Base-by-base conservation (phyloP, 2,888 invertebrate genomes). In the Molorchus minor region DNA sequence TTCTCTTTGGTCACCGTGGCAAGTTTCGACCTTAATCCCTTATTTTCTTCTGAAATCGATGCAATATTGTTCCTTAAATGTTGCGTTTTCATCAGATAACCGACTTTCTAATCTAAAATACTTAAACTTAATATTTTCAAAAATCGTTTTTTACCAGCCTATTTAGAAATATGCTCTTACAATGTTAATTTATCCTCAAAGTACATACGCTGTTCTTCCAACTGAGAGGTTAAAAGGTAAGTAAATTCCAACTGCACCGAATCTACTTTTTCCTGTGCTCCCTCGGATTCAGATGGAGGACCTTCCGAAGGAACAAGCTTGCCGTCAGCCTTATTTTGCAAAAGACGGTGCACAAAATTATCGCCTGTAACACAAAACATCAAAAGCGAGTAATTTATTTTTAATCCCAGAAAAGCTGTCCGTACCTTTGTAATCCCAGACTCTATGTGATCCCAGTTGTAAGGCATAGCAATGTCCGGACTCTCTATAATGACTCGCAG, bases 401-500 rank as follows among this genome's bases (percentile, higher is more conserved):
- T n/a, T n/a, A n/a, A n/a, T n/a, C n/a, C n/a, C n/a, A n/a, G n/a
- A n/a, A n/a, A n/a, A n/a, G n/a, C n/a, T n/a, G n/a, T n/a, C n/a
- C 40, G 16, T 64, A 69, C 98, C 98, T 49, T 97, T 97, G 79
- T 99, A 99, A 78, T 99, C 99, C 99, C 99, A 99, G 0, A 99
- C 99, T 47, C 96, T 85, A 76, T 97, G 96, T 40, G 94, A 96
- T 1, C 97, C 98, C 57, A 98, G 82, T 78, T 99, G 97, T 85
- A 99, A 87, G 3, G 98, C 95, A 76, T 96, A 99, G 13, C 97
- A 97, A 80, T 99, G 99, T 70, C 96, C 94, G 0, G 99, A 97
- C 56, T 93, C 92, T 56, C 92, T 84, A 81, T 94, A 99, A 79
- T 99, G 99, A 61, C 94, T 92, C 41, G 94, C 95, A 0, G 99